These are phyloP conservation scores for Cynopterus brachyotis DNA, from an alignment of 2,113 vertebrate species.

Conservation along the genomic window DNA sequence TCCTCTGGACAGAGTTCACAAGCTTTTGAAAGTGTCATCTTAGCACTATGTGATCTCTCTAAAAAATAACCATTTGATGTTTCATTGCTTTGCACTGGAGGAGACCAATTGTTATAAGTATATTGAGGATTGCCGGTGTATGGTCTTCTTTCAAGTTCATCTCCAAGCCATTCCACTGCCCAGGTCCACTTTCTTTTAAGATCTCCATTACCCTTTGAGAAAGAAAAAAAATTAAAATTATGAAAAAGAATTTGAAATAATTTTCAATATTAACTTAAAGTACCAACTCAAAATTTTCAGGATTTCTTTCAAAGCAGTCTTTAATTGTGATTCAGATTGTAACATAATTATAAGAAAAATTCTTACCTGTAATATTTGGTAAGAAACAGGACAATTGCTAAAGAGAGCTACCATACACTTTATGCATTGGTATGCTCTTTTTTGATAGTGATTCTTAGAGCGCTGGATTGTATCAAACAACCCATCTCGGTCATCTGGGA, in stretches of 20 bases:
- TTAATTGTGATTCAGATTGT: not conserved
- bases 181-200: constrained; percentile 99
- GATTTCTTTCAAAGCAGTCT: not conserved
- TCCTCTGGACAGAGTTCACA: constrained; percentile 99
- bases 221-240: constrained; percentile 47
- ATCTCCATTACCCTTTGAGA: constrained; percentile 95
- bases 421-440: constrained; percentile 99
- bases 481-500: constrained; percentile 97
- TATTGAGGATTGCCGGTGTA: constrained; percentile 98
- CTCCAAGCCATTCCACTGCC: constrained; percentile 99
- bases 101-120: constrained; percentile 99
- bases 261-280: constrained; percentile 40
- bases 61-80: constrained; percentile 99
- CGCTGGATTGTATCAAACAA: constrained; percentile 99
- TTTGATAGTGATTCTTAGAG: constrained; percentile 99
- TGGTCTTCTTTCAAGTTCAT: constrained; percentile 96
- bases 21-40: constrained; percentile 99
- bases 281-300: not conserved
- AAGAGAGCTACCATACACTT: constrained; percentile 99
- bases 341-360: constrained; percentile 28
- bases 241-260: not conserved
- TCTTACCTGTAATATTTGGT: constrained; percentile 97
- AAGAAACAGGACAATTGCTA: constrained; percentile 98
- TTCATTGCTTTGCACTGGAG: constrained; percentile 98
- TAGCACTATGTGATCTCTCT: constrained; percentile 98